phyloP scores from a whole-genome alignment of 1,140 invertebrate genomes.

The Drosophila elegans region DNA sequence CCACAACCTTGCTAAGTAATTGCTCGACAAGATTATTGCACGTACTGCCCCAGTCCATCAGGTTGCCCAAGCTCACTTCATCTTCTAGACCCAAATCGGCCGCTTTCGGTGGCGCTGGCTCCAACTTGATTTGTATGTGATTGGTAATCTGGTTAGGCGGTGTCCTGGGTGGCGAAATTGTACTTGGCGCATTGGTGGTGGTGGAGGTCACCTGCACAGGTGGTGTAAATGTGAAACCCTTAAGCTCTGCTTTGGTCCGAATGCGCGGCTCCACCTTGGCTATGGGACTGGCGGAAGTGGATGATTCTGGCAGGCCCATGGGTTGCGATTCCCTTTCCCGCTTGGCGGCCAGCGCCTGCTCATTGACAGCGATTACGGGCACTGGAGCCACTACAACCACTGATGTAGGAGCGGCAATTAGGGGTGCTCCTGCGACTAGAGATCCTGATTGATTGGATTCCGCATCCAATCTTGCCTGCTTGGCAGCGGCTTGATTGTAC shows the following conservation, averaged over 20 bases:
- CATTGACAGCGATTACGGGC: constrained; percentile 69
- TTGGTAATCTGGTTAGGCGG: constrained; percentile 56
- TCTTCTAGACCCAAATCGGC: constrained; percentile 46
- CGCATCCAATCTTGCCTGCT: constrained; percentile 52
- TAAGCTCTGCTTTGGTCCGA: constrained; percentile 92
- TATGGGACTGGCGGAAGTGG: not conserved
- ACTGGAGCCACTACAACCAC: constrained; percentile 45
- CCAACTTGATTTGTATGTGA: constrained; percentile 69
- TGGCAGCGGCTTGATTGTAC: constrained; percentile 66
- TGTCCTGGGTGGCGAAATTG: constrained; percentile 10
- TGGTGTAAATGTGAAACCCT: constrained; percentile 86
- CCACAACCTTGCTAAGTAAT: constrained; percentile 42
- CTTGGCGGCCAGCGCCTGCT: constrained; percentile 56
- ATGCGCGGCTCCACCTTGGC: constrained; percentile 88
- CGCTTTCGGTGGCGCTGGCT: constrained; percentile 41
- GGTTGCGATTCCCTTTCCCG: constrained; percentile 39
- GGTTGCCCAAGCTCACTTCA: constrained; percentile 25
- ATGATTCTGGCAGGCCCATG: not conserved
- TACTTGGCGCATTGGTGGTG: not conserved
- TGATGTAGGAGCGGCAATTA: constrained; percentile 9
- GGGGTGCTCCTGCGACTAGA: not conserved
- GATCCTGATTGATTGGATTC: constrained; percentile 12
- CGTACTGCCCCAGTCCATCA: constrained; percentile 78
- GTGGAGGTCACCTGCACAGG: constrained; percentile 59
- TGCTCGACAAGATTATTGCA: constrained; percentile 83